Base-by-base conservation (phyloP, 2,888 invertebrate species). In the Lochmaea capreae region DNA sequence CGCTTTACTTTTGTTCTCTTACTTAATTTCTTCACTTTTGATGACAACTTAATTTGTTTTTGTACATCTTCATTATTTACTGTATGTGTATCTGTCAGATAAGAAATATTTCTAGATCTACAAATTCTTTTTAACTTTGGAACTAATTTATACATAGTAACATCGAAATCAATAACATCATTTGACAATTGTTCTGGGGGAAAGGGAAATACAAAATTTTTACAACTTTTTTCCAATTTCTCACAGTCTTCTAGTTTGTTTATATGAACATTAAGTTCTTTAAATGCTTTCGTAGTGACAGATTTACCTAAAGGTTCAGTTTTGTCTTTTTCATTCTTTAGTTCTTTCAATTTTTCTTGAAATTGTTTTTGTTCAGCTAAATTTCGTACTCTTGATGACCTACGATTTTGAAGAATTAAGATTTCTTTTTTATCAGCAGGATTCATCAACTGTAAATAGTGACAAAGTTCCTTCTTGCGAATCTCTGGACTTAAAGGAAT, bases 371-470 rank as follows among this genome's bases (percentile, higher is more conserved):
- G 79, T 73, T 83, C 84, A 16, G 79, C 81, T 18, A 85, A 76
- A 77, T 87, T 85, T 76, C 83, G 82, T 10, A 87, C 86, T 52
- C 87, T 79, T 26, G 79, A 81, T 0, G 87, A 87, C 43, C 87
- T 80, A 33, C 87, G 79, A 77, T 85, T 85, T 72, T 83, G 82
- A 39, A 82, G 78, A n/a, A 81, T 78, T 39, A 80, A 78, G 8
- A 80, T 80, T 59, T 82, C 78, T 78, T 81, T 84, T 81, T 78
- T 83, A 74, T 84, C 84, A 5, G 79, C 79, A n/a, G 83, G 84
- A 78, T 85, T 86, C 85, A 87, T 86, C 18, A 87, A 80, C 77
- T 87, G 83, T 67, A 87, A 79, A 79, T 87, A 87, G 26, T 81
- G 83, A 76, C 85, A 86, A 43, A 87, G 80, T 75, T 87, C 87